A percentile compares a stretch with the other conserved stretches of the same genome.
Evolutionary conservation across 2,113 vertebrate genomes (phyloP).

Genomic region (Talpa occidentalis): DNA sequence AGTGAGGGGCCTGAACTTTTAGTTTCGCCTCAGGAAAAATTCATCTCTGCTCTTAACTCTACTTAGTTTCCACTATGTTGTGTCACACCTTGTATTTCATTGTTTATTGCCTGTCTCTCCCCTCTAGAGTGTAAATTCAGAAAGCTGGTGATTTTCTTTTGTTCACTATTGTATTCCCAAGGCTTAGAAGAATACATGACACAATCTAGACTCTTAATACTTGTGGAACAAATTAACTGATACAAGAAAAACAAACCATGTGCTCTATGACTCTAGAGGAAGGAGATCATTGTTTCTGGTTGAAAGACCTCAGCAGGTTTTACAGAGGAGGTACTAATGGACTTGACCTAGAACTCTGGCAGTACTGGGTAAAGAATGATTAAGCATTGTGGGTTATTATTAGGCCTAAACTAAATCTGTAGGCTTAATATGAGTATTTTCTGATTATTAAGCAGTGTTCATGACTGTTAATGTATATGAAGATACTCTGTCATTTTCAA

Average conservation of each 20-base stretch:
- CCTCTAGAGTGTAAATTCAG: background rate
- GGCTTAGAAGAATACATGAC: background rate
- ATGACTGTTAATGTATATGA: background rate
- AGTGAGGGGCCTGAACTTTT: background rate
- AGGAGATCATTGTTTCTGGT: background rate
- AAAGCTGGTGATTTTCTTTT: slow-evolving; percentile 26
- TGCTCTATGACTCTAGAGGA: background rate
- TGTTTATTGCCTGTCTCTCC: background rate
- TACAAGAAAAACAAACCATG: background rate
- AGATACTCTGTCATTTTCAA: slow-evolving; percentile 26
- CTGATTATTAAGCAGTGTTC: background rate
- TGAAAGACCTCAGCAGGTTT: background rate
- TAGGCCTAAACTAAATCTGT: background rate
- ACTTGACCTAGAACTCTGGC: background rate
- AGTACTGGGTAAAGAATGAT: background rate
- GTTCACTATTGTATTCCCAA: background rate
- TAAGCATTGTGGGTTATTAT: background rate
- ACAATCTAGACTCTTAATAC: background rate
- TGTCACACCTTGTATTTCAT: background rate
- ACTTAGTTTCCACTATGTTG: background rate
- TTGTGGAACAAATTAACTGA: background rate
- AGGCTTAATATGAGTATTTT: slow-evolving; percentile 16
- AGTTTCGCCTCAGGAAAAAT: background rate
- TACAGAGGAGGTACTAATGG: background rate
- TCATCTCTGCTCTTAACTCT: background rate